Percentiles rank a stretch among this genome's conserved stretches.
These are phyloP conservation scores for Physeter macrocephalus DNA, from an alignment of 2,113 vertebrate species.

Conservation along the genomic window DNA sequence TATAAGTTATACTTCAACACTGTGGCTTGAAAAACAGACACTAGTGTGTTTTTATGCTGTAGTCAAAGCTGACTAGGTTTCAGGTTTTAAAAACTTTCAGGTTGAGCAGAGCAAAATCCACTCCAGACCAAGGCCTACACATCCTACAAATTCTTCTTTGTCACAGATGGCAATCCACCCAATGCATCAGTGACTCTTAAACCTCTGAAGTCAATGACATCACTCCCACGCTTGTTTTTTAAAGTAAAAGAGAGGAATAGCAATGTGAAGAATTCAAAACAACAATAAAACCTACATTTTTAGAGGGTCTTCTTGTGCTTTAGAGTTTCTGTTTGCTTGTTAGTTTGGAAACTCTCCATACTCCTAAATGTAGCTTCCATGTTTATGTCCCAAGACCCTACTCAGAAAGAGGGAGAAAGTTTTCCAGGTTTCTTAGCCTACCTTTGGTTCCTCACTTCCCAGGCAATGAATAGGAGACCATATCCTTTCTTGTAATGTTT, in stretches of 20 bases:
- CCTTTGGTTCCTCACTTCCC: background rate
- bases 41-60: background rate
- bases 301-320: background rate
- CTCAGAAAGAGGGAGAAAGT: background rate
- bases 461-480: background rate
- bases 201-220: background rate
- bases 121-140: background rate
- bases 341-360: background rate
- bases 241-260: background rate
- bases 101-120: background rate
- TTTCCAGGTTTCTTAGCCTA: background rate
- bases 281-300: background rate
- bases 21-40: background rate
- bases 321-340: background rate
- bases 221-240: background rate
- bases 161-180: background rate
- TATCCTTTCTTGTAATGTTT: background rate
- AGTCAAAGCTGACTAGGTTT: background rate
- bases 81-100: background rate
- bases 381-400: background rate
- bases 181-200: background rate
- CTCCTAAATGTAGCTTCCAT: background rate
- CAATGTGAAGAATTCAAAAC: slow-evolving; percentile 1
- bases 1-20: slow-evolving; percentile 8
- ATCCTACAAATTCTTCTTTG: background rate